Percentiles rank a stretch among this genome's conserved stretches.
Evolutionary conservation across 2,888 invertebrate genomes (phyloP).

Genomic region (Acanthosepion esculentum): DNA sequence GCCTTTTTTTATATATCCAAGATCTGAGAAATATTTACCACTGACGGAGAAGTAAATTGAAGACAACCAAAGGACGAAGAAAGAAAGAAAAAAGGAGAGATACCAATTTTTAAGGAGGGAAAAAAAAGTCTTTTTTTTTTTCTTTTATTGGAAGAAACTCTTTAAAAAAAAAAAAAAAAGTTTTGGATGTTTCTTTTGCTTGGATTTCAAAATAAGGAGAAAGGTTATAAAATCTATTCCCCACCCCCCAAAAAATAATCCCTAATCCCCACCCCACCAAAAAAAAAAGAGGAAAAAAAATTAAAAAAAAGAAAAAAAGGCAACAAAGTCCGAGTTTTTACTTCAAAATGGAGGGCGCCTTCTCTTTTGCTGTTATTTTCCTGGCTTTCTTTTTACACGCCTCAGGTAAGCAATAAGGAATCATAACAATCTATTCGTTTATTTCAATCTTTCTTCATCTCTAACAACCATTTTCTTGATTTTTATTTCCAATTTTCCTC

Average conservation of each 20-base stretch:
- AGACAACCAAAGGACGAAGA: too few species aligned
- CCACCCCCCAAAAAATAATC: too few species aligned
- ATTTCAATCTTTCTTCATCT: too few species aligned
- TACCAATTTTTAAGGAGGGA: neutral
- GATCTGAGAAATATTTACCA: neutral
- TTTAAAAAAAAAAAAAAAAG: neutral
- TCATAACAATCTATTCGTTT: too few species aligned
- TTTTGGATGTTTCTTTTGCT: too few species aligned
- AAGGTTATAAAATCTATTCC: too few species aligned
- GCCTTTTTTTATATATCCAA: neutral
- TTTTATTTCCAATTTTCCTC: too few species aligned
- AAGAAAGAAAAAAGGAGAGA: neutral
- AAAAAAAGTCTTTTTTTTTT: neutral
- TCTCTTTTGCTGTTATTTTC: neutral
- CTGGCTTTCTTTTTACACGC: neutral
- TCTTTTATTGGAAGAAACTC: neutral
- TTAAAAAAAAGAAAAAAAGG: too few species aligned
- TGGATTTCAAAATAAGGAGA: too few species aligned
- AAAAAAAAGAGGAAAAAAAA: too few species aligned
- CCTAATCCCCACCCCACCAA: too few species aligned
- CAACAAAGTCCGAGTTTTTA: neutral
- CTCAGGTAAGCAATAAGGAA: neutral
- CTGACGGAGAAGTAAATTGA: neutral
- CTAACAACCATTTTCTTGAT: too few species aligned
- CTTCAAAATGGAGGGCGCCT: neutral